Evolutionary conservation across 2,113 vertebrate species (phyloP).

Genomic region (Bos indicus): DNA sequence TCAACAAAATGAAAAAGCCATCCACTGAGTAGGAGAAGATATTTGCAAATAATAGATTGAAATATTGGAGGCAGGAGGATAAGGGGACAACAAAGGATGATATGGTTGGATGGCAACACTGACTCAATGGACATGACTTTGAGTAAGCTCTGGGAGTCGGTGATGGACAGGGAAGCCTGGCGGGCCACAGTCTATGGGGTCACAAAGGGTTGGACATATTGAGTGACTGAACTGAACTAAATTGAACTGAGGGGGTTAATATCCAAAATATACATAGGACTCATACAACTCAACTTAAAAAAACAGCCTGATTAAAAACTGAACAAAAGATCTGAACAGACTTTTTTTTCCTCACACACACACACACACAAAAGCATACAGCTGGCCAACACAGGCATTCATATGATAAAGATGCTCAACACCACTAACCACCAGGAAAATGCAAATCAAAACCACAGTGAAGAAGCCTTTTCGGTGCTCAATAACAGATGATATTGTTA

Average conservation of each 20-base stretch:
- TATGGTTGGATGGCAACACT: background rate
- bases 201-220: background rate
- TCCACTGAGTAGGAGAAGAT: background rate
- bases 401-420: background rate
- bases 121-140: background rate
- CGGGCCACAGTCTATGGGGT: background rate
- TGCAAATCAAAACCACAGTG: background rate
- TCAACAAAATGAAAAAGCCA: background rate
- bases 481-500: background rate
- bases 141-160: background rate
- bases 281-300: background rate
- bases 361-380: background rate
- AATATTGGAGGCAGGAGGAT: background rate
- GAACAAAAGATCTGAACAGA: background rate
- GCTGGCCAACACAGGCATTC: background rate
- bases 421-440: background rate
- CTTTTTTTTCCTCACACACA: background rate
- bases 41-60: background rate
- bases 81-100: background rate
- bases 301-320: background rate
- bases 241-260: background rate
- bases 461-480: background rate
- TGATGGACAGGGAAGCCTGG: background rate
- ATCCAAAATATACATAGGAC: background rate
- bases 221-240: background rate